Evolutionary conservation across 2,113 vertebrate species (phyloP), one percentile per base, ranked within the genome.

Genomic region (Agelaius phoeniceus): DNA sequence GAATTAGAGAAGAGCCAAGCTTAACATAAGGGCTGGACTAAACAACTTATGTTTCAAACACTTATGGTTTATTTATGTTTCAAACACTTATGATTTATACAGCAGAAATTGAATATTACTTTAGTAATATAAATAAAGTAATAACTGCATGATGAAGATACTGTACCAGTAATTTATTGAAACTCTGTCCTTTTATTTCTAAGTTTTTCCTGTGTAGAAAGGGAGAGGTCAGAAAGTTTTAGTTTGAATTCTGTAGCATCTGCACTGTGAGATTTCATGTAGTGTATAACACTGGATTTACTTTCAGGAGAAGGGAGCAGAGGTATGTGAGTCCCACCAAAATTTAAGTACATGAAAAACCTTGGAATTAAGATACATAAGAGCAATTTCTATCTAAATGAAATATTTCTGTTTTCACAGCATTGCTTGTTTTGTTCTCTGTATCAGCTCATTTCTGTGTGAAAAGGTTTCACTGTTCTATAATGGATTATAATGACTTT

Each of bases 71-170:
- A 21, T 69, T 88, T 83, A 13, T 3, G 11, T 28, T 90, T 93
- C 79, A 87, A 81, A 68, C 30, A 5, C 18, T 67, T n/a, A 30
- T 15, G n/a, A 54, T 93, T 89, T 57, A 19, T 71, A 24, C 52
- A 92, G 43, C 63, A 93, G 57, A 94, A 93, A 81, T 83, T 52
- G 86, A 86, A 24, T 81, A 43, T 80, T 79, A 27, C 67, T 87
- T 61, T 30, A 61, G 31, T 84, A 63, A 57, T 83, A 59, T 30
- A 82, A 78, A 51, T 20, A 7, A 43, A n/a, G 13, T 39, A 72
- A 19, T 22, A 69, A 66, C n/a, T 88, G 16, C 7, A 1, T 5
- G 7, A 15, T 79, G 39, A 63, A 55, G 51, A 57, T 55, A n/a
- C 19, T 21, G 15, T 51, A 61, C 30, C 19, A 63, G 9, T 51